Percentiles rank a stretch among this genome's conserved stretches.
Evolutionary conservation across 2,888 invertebrate genomes (phyloP).

Genomic region (Pachymerium ferrugineum): DNA sequence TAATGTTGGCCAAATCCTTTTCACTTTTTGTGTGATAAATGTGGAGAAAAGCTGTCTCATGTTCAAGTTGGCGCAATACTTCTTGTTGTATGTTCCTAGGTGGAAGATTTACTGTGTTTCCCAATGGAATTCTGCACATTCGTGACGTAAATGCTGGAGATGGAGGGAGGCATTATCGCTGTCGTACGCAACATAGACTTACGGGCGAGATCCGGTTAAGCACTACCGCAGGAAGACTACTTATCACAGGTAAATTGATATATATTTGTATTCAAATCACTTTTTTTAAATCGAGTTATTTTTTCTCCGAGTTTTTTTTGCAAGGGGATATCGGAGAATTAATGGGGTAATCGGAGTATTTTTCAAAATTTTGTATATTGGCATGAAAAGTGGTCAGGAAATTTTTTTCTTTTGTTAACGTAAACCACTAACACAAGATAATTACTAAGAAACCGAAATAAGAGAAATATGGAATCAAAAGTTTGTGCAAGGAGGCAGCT

Average conservation of each 20-base stretch:
- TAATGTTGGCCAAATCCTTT: background rate
- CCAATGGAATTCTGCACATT: conserved; percentile 91
- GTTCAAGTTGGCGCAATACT: conserved; percentile 11
- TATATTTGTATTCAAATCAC: background rate
- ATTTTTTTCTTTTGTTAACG: no score
- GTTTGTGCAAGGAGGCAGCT: no score
- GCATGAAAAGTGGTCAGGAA: no score
- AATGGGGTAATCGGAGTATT: no score
- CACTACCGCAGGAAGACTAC: conserved; percentile 86
- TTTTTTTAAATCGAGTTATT: conserved; percentile 25
- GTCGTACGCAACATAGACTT: conserved; percentile 84
- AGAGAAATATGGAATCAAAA: no score
- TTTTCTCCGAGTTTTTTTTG: conserved; percentile 16
- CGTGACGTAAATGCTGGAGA: conserved; percentile 91
- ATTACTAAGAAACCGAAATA: no score
- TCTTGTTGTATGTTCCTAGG: conserved; percentile 55
- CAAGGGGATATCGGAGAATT: background rate
- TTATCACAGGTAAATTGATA: conserved; percentile 75
- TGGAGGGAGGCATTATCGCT: conserved; percentile 81
- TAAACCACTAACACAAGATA: no score
- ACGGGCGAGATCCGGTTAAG: conserved; percentile 89
- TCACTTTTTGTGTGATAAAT: conserved; percentile 17
- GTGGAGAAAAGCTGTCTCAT: conserved; percentile 23
- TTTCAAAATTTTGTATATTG: no score
- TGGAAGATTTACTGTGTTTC: conserved; percentile 89